Evolutionary conservation across 2,888 invertebrate species (phyloP).

Genomic region (Dryadula phaetusa): DNA sequence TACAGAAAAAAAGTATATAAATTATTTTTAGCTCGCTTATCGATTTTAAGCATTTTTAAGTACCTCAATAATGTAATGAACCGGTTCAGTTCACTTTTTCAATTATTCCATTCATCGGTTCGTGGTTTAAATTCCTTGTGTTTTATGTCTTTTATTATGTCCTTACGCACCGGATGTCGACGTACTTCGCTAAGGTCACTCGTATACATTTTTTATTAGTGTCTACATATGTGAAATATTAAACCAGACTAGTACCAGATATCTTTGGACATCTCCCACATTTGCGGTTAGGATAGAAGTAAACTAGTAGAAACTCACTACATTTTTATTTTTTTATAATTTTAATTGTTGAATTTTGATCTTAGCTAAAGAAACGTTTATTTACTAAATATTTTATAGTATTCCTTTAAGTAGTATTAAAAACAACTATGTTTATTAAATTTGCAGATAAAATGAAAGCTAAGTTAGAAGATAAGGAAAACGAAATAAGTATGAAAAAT

Average conservation of each 20-base stretch:
- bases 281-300: background rate
- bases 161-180: slow-evolving; percentile 42
- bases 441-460: too few species aligned
- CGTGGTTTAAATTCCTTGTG: slow-evolving; percentile 47
- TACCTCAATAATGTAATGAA: slow-evolving; percentile 42
- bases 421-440: too few species aligned
- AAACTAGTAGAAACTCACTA: background rate
- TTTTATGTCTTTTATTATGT: slow-evolving; percentile 41
- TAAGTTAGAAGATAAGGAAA: too few species aligned
- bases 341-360: too few species aligned
- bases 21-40: background rate
- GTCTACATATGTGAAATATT: slow-evolving; percentile 22
- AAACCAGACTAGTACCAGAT: background rate
- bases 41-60: slow-evolving; percentile 5
- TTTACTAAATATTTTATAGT: too few species aligned
- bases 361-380: too few species aligned
- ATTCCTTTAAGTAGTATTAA: too few species aligned
- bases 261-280: background rate
- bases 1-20: too few species aligned
- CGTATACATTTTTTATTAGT: slow-evolving; percentile 30
- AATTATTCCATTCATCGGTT: slow-evolving; percentile 52
- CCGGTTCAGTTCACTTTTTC: slow-evolving; percentile 48
- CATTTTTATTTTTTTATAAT: too few species aligned
- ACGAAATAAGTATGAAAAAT: too few species aligned
- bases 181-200: slow-evolving; percentile 41